A percentile compares a stretch with the other conserved stretches of the same genome.
Evolutionary conservation across 1,140 invertebrate species (phyloP).

Genomic region (Rhyacophila brunnea): DNA sequence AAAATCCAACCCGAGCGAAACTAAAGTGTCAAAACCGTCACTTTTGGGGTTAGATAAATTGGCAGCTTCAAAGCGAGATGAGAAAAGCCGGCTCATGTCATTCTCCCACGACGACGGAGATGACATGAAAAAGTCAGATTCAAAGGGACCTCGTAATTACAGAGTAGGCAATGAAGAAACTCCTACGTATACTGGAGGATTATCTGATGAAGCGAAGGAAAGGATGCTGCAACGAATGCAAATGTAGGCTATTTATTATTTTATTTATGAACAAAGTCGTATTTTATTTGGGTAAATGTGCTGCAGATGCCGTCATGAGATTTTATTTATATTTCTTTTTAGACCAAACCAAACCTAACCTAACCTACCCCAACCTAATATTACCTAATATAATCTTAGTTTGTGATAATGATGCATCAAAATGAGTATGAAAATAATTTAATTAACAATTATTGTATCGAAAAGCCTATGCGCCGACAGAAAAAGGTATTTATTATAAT

Average conservation of each 20-base stretch:
- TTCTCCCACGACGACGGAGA: slow-evolving; percentile 64
- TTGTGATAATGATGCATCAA: no score
- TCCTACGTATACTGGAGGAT: slow-evolving; percentile 89
- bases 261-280: background rate
- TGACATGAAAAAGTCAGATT: slow-evolving; percentile 41
- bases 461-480: no score
- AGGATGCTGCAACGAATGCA: slow-evolving; percentile 66
- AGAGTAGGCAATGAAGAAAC: slow-evolving; percentile 80
- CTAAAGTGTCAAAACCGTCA: slow-evolving; percentile 80
- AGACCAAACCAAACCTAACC: no score
- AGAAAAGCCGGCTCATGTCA: slow-evolving; percentile 66
- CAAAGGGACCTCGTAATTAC: slow-evolving; percentile 66
- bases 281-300: no score
- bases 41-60: slow-evolving; percentile 85
- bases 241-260: slow-evolving; percentile 42
- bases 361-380: no score
- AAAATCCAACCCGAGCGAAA: slow-evolving; percentile 62
- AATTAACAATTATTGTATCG: no score
- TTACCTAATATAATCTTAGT: no score
- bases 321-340: no score
- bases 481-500: no score
- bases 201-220: slow-evolving; percentile 75
- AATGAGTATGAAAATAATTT: no score
- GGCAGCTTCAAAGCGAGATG: slow-evolving; percentile 70
- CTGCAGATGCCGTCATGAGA: no score